phyloP scores from a whole-genome alignment of 2,888 invertebrate genomes.

The Athetis lepigone region DNA sequence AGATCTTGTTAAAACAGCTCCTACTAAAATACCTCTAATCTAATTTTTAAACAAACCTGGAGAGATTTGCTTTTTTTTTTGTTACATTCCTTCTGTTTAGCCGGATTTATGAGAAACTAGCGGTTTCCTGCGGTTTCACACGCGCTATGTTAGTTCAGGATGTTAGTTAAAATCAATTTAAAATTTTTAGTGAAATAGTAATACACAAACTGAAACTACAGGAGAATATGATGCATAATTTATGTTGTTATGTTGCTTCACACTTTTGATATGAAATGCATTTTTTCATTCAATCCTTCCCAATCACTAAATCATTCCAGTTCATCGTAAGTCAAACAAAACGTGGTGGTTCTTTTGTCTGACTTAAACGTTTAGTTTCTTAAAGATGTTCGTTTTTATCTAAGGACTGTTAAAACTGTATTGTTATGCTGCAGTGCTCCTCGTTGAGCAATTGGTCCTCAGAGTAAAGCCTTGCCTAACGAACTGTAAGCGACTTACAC shows the following conservation, averaged over 20 bases:
- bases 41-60: no score
- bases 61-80: no score
- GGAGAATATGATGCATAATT: no score
- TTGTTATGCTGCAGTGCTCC: slow-evolving; percentile 8
- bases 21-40: no score
- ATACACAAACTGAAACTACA: no score
- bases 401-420: slow-evolving; percentile 31
- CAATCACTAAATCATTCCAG: not conserved
- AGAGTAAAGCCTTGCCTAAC: slow-evolving; percentile 54
- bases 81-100: no score
- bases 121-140: no score
- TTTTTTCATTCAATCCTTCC: not conserved
- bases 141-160: no score
- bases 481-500: slow-evolving; percentile 48
- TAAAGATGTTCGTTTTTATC: slow-evolving; percentile 28
- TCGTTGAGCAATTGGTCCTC: slow-evolving; percentile 57
- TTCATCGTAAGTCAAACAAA: slow-evolving; percentile 3
- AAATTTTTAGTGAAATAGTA: no score
- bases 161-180: no score
- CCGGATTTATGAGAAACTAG: no score
- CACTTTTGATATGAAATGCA: not conserved
- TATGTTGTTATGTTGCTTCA: no score
- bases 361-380: slow-evolving; percentile 9
- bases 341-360: not conserved
- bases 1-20: not conserved